Conservation (phyloP, 2,113 vertebrate species). For the Daubentonia madagascariensis region DNA sequence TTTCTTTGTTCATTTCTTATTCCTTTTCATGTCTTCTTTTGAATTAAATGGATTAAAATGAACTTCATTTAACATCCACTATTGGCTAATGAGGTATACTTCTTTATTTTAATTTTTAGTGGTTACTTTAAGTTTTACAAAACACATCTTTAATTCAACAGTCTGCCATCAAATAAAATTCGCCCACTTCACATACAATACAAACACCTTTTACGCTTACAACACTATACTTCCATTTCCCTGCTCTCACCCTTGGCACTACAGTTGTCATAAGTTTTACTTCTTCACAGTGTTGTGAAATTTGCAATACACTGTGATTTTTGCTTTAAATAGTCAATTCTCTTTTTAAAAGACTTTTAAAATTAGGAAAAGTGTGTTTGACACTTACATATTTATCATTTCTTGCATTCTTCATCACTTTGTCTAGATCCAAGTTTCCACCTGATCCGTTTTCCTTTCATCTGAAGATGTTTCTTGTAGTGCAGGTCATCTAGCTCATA, state of each 20-base stretch:
- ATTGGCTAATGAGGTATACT: not conserved
- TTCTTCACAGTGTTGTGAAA: not conserved
- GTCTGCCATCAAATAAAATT: not conserved
- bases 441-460: not conserved
- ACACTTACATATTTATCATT: not conserved
- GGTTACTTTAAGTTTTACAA: not conserved
- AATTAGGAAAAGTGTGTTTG: not conserved
- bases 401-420: not conserved
- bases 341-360: not conserved
- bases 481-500: not conserved
- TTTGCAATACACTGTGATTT: not conserved
- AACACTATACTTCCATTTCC: not conserved
- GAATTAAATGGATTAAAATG: not conserved
- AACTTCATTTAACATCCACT: not conserved
- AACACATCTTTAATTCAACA: not conserved
- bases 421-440: not conserved
- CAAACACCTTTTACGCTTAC: not conserved
- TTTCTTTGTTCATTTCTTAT: not conserved
- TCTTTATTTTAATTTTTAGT: not conserved
- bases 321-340: not conserved
- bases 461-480: not conserved
- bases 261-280: not conserved
- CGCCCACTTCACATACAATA: not conserved
- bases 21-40: not conserved
- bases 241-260: not conserved